phyloP scores from a whole-genome alignment of 2,888 invertebrate genomes.

The Torymus tubicola region DNA sequence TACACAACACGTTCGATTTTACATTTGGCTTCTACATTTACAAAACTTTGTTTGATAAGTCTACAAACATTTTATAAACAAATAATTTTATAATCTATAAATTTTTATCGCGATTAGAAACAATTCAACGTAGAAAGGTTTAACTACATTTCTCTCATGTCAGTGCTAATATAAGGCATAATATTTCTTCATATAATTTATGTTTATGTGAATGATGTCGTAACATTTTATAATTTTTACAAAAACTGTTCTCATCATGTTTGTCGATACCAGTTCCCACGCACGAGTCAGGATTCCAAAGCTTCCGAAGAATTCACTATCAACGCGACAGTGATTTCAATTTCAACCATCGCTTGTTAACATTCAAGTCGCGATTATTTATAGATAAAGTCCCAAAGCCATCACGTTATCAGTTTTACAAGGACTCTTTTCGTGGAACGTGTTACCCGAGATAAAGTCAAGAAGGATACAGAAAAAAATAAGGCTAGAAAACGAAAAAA shows the following conservation, averaged over 20 bases:
- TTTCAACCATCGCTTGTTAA: conserved; percentile 58
- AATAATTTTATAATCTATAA: too few species aligned
- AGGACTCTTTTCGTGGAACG: conserved; percentile 55
- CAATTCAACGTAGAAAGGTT: too few species aligned
- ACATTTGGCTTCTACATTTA: too few species aligned
- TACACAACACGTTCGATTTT: too few species aligned
- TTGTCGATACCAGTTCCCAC: conserved; percentile 46
- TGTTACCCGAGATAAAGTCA: conserved; percentile 47
- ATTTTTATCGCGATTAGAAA: too few species aligned
- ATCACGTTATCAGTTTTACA: conserved; percentile 40
- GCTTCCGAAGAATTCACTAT: conserved; percentile 55
- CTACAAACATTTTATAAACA: too few species aligned
- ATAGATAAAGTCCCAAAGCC: conserved; percentile 53
- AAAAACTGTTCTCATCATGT: conserved; percentile 5
- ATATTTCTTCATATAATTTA: too few species aligned
- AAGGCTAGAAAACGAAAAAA: conserved; percentile 21
- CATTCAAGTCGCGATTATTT: conserved; percentile 56
- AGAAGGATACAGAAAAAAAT: conserved; percentile 23
- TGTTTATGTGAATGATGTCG: too few species aligned
- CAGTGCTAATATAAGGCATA: too few species aligned
- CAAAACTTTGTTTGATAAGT: too few species aligned
- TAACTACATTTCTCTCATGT: too few species aligned
- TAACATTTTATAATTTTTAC: neutral
- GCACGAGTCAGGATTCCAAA: conserved; percentile 32
- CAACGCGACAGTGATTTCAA: conserved; percentile 56